Conservation (phyloP, 2,797 vertebrate genomes). For the Sciurus carolinensis region DNA sequence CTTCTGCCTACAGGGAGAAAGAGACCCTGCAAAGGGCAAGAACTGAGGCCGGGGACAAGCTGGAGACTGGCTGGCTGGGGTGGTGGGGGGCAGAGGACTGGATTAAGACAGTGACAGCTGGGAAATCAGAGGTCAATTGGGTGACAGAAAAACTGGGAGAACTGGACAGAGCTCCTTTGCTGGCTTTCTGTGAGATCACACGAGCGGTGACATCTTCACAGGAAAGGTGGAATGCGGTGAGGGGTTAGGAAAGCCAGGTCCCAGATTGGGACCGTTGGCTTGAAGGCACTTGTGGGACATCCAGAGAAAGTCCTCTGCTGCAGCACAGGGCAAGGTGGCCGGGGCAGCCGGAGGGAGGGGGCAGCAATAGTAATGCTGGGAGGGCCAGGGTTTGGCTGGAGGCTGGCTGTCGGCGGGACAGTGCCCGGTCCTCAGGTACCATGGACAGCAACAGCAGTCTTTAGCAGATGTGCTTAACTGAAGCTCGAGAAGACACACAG, state of each 20-base stretch:
- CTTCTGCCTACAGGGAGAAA: not conserved
- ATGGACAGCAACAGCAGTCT: fast-evolving
- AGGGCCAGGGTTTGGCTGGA: not conserved
- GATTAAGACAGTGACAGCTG: not conserved
- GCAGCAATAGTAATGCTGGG: fast-evolving
- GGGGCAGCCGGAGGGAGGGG: not conserved
- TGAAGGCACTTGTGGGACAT: not conserved
- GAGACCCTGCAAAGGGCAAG: not conserved
- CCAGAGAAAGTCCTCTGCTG: not conserved
- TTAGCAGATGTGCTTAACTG: not conserved
- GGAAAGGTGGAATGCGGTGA: fast-evolving
- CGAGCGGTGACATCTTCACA: not conserved
- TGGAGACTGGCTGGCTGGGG: not conserved
- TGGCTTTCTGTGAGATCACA: not conserved
- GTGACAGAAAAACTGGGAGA: not conserved
- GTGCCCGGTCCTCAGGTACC: fast-evolving
- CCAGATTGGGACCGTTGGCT: no score
- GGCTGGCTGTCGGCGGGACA: fast-evolving
- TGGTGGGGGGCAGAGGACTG: not conserved
- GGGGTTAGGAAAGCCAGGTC: not conserved
- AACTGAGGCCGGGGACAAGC: not conserved
- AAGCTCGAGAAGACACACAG: not conserved
- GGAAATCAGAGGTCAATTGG: not conserved
- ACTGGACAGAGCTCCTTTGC: not conserved
- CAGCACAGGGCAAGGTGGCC: not conserved